phyloP scores from a whole-genome alignment of 2,113 vertebrate species.

The Chiloscyllium plagiosum region DNA sequence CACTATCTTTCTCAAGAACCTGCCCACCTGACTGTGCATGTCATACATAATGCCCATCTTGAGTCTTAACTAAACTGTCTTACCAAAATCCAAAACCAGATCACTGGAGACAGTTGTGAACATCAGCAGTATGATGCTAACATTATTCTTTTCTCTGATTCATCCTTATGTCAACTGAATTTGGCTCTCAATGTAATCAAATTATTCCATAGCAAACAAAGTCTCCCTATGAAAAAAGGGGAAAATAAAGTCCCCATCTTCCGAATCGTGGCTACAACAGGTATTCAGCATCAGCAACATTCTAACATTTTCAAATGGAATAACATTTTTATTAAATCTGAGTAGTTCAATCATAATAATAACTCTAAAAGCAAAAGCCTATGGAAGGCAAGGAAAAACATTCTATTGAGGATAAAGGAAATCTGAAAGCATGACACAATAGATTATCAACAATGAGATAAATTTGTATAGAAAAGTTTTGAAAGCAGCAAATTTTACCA shows the following conservation, averaged over 20 bases:
- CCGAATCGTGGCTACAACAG: not conserved
- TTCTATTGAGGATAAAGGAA: not conserved
- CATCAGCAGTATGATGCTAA: not conserved
- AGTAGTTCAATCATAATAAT: not conserved
- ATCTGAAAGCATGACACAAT: not conserved
- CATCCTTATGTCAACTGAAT: not conserved
- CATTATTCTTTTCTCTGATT: not conserved
- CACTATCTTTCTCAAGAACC: too few species aligned
- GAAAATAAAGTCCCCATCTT: not conserved
- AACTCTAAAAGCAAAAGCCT: not conserved
- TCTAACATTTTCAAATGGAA: not conserved
- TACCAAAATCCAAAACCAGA: not conserved
- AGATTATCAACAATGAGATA: not conserved
- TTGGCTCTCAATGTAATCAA: not conserved
- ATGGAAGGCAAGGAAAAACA: not conserved
- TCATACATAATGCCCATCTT: too few species aligned
- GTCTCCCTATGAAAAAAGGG: not conserved
- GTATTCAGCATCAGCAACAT: not conserved
- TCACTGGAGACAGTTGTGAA: not conserved
- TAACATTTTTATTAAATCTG: not conserved
- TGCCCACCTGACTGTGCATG: too few species aligned
- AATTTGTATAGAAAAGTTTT: not conserved
- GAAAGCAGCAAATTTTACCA: not conserved
- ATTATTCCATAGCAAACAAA: not conserved
- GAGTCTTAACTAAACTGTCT: not conserved